Percentiles rank a stretch among this genome's conserved stretches.
These are phyloP conservation scores for Laticauda laticaudata DNA, from an alignment of 2,113 vertebrate species.

Conservation along the genomic window DNA sequence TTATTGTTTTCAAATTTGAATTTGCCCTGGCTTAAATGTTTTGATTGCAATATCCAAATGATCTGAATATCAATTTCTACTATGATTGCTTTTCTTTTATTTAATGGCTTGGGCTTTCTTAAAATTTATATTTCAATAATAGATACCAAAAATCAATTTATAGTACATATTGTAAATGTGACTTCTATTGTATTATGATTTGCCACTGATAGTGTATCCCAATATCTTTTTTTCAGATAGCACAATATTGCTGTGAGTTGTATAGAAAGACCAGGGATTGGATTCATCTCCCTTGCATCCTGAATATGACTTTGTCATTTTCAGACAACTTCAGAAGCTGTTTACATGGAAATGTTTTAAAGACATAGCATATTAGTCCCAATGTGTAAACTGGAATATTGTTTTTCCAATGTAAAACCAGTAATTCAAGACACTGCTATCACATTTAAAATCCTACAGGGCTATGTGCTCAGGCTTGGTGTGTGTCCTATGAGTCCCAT, in stretches of 20 bases:
- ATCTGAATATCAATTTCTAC: constrained; percentile 65
- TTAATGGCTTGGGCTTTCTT: constrained; percentile 52
- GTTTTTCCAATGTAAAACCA: constrained; percentile 30
- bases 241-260: constrained; percentile 1
- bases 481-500: neutral
- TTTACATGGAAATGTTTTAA: constrained; percentile 48
- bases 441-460: neutral
- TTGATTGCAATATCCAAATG: constrained; percentile 53
- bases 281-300: neutral
- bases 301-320: constrained; percentile 30
- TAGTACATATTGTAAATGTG: constrained; percentile 62
- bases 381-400: neutral
- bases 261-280: neutral
- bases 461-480: neutral
- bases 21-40: constrained; percentile 56
- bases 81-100: constrained; percentile 64
- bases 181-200: constrained; percentile 61
- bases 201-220: constrained; percentile 53
- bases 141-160: constrained; percentile 59
- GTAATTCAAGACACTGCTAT: neutral
- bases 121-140: constrained; percentile 57
- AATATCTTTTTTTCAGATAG: constrained; percentile 46
- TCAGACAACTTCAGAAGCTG: constrained; percentile 3
- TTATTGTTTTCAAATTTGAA: constrained; percentile 51
- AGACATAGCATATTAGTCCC: constrained; percentile 17